Evolutionary conservation across 2,888 invertebrate species (phyloP).

Genomic region (Ecdyonurus torrentis): DNA sequence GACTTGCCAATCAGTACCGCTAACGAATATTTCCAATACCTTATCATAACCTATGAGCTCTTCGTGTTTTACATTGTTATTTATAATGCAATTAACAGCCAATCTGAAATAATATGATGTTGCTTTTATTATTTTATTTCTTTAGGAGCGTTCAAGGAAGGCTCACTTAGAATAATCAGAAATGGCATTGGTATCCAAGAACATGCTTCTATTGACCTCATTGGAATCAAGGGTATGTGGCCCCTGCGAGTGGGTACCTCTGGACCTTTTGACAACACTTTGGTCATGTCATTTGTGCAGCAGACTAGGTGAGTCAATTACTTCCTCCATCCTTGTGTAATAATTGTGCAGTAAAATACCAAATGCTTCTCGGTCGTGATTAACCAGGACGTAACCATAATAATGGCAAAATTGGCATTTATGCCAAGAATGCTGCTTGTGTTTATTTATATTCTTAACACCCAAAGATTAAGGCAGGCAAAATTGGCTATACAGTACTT

Average conservation of each 20-base stretch:
- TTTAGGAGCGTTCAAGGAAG: constrained; percentile 82
- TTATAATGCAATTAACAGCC: not conserved
- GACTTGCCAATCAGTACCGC: not conserved
- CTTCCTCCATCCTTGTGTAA: too few relatives aligned
- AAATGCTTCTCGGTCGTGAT: too few relatives aligned
- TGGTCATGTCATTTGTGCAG: constrained; percentile 92
- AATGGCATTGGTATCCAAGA: constrained; percentile 99
- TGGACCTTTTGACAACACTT: constrained; percentile 57
- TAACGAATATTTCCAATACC: not conserved
- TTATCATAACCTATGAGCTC: not conserved
- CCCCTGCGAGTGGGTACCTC: constrained; percentile 56
- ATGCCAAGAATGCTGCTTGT: too few relatives aligned
- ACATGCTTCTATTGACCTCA: constrained; percentile 91
- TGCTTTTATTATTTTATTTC: too few relatives aligned
- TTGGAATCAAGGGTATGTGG: constrained; percentile 98
- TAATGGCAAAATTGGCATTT: too few relatives aligned
- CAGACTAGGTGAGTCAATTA: constrained; percentile 88
- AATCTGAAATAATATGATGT: too few relatives aligned
- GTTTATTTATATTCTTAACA: too few relatives aligned
- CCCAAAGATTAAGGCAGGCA: too few relatives aligned
- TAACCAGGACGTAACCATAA: too few relatives aligned
- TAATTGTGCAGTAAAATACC: too few relatives aligned
- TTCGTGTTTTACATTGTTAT: too few relatives aligned
- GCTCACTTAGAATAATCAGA: constrained; percentile 87
- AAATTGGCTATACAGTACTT: too few relatives aligned